These are phyloP conservation scores for Alca torda DNA, from an alignment of 2,797 vertebrate species.

Conservation along the genomic window DNA sequence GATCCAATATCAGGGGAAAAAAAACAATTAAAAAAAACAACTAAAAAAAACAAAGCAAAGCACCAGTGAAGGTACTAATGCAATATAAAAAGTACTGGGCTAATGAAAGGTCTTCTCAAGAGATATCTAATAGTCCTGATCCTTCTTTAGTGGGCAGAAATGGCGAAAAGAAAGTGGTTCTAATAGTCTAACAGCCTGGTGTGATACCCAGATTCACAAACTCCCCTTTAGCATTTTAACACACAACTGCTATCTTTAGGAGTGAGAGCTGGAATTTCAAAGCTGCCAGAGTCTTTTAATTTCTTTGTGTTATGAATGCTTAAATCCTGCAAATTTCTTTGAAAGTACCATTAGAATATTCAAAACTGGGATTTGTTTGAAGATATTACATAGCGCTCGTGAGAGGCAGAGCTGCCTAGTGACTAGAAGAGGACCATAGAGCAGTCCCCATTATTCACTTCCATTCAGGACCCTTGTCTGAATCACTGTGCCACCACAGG, in stretches of 20 bases:
- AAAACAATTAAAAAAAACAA: not conserved
- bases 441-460: not conserved
- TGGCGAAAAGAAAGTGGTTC: not conserved
- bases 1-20: not conserved
- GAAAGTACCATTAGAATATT: slow-evolving; percentile 16
- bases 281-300: not conserved
- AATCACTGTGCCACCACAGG: not conserved
- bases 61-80: not conserved
- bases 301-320: slow-evolving; percentile 12
- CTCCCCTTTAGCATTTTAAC: not conserved
- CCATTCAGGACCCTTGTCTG: not conserved
- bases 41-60: not conserved
- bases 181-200: not conserved
- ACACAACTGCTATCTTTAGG: not conserved
- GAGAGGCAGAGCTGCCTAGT: not conserved
- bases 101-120: not conserved
- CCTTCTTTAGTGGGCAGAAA: not conserved
- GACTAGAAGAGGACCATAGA: not conserved
- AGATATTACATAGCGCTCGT: not conserved
- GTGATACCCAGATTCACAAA: not conserved
- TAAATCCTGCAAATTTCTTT: slow-evolving; percentile 7
- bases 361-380: not conserved
- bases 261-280: not conserved
- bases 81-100: not conserved
- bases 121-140: not conserved